These are phyloP conservation scores for Heterotis niloticus DNA, from an alignment of 2,113 vertebrate genomes.

Conservation along the genomic window DNA sequence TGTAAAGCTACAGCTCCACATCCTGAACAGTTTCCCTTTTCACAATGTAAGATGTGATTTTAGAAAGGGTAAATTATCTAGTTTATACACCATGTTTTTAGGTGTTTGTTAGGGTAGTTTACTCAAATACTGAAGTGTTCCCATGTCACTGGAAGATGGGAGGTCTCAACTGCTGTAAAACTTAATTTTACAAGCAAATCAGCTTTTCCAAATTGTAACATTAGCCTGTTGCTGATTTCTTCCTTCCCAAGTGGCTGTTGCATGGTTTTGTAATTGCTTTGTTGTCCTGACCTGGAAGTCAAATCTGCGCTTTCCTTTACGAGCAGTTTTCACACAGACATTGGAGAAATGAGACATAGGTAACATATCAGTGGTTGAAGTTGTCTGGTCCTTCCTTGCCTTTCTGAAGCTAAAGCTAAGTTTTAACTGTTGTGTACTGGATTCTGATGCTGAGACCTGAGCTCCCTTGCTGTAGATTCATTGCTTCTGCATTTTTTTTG, in stretches of 20 bases:
- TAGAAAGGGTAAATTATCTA: conserved; percentile 66
- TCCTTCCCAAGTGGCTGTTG: conserved; percentile 23
- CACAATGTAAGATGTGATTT: conserved; percentile 42
- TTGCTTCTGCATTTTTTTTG: not conserved
- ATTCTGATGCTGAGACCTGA: not conserved
- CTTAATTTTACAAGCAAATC: conserved; percentile 26
- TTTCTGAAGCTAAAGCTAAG: conserved; percentile 13
- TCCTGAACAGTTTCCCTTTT: conserved; percentile 47
- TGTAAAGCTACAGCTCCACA: conserved; percentile 44
- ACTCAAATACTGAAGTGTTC: conserved; percentile 56
- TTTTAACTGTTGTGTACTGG: not conserved
- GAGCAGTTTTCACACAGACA: conserved; percentile 24
- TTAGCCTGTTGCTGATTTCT: conserved; percentile 42
- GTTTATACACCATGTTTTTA: conserved; percentile 78
- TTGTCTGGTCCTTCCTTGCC: conserved; percentile 21
- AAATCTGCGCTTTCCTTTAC: conserved; percentile 5
- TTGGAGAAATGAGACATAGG: conserved; percentile 18
- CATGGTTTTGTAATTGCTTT: conserved; percentile 7
- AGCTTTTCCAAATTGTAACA: conserved; percentile 30
- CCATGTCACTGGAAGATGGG: conserved; percentile 52
- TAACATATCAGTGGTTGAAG: conserved; percentile 27
- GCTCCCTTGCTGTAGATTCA: not conserved
- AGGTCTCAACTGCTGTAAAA: conserved; percentile 73
- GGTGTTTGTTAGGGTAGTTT: conserved; percentile 62
- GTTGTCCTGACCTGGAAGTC: conserved; percentile 7